Evolutionary conservation across 2,888 invertebrate genomes (phyloP).

Genomic region (Mesorhabditis belari): DNA sequence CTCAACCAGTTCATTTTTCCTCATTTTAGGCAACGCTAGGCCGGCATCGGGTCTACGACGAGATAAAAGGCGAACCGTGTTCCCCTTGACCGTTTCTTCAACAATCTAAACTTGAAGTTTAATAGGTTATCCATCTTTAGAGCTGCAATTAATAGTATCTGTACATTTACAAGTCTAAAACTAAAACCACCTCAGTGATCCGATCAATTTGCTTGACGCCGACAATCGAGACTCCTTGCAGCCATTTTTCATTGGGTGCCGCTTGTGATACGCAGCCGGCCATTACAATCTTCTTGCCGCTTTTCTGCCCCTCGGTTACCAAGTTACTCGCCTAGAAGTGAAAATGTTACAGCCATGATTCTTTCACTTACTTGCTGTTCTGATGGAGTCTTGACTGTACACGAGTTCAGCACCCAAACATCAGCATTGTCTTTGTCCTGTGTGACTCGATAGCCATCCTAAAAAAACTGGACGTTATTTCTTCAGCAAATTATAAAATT

Average conservation of each 20-base stretch:
- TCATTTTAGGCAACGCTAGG: conserved; percentile 80
- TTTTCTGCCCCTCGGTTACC: conserved; percentile 21
- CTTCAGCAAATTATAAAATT: background rate
- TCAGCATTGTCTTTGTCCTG: conserved; percentile 75
- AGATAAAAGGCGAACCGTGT: conserved; percentile 29
- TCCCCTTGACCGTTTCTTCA: conserved; percentile 88
- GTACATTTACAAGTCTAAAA: too few relatives aligned
- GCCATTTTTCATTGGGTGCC: conserved; percentile 55
- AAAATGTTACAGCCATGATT: background rate
- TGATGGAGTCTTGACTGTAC: conserved; percentile 93
- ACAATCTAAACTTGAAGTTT: conserved; percentile 64
- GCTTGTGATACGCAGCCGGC: conserved; percentile 97
- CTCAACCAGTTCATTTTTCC: conserved; percentile 90
- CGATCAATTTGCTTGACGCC: conserved; percentile 97
- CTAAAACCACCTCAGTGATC: conserved; percentile 77
- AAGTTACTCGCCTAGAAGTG: conserved; percentile 22
- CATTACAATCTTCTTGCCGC: conserved; percentile 66
- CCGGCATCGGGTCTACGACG: conserved; percentile 70
- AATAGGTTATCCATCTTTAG: background rate
- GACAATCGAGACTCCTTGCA: conserved; percentile 76
- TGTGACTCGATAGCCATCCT: conserved; percentile 46
- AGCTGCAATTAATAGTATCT: background rate
- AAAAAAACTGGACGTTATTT: background rate
- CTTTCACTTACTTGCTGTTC: conserved; percentile 59
- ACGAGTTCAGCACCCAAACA: conserved; percentile 90